Conservation (phyloP, 1,140 invertebrate species). For the Stegodyphus mimosarum region DNA sequence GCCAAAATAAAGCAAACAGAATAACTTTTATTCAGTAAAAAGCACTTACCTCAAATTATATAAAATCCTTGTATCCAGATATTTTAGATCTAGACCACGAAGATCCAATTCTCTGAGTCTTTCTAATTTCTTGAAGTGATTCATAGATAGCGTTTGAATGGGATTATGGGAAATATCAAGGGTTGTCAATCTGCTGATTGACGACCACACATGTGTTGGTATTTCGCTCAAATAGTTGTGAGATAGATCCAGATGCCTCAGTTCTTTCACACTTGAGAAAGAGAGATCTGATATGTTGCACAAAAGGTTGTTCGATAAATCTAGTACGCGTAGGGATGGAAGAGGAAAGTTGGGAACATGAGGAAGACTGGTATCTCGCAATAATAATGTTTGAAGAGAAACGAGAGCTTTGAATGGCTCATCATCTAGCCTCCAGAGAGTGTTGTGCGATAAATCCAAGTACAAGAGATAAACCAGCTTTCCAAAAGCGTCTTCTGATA, state of each 20-base stretch:
- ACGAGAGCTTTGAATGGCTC: constrained; percentile 31
- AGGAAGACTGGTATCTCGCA: constrained; percentile 38
- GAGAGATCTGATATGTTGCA: constrained; percentile 50
- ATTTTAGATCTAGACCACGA: constrained; percentile 60
- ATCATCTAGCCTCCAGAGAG: constrained; percentile 68
- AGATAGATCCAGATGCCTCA: constrained; percentile 62
- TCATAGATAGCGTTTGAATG: constrained; percentile 58
- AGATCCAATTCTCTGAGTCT: constrained; percentile 62
- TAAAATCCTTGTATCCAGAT: constrained; percentile 62
- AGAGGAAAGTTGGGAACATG: constrained; percentile 49
- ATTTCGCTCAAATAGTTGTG: constrained; percentile 62
- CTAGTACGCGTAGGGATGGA: constrained; percentile 45
- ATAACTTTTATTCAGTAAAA: neutral
- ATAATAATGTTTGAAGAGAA: constrained; percentile 32
- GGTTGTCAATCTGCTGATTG: constrained; percentile 33
- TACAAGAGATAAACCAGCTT: constrained; percentile 80
- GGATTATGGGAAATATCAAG: constrained; percentile 62
- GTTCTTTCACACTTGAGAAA: constrained; percentile 37
- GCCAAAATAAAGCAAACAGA: no score
- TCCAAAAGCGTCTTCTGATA: constrained; percentile 78
- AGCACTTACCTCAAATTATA: constrained; percentile 61
- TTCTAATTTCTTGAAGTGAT: constrained; percentile 60
- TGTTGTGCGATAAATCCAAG: constrained; percentile 81
- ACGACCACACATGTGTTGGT: constrained; percentile 62
- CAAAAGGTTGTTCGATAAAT: constrained; percentile 59